A percentile compares a stretch with the other conserved stretches of the same genome.
Conservation (phyloP, 2,888 invertebrate species). For the Leucophenga maculata region DNA sequence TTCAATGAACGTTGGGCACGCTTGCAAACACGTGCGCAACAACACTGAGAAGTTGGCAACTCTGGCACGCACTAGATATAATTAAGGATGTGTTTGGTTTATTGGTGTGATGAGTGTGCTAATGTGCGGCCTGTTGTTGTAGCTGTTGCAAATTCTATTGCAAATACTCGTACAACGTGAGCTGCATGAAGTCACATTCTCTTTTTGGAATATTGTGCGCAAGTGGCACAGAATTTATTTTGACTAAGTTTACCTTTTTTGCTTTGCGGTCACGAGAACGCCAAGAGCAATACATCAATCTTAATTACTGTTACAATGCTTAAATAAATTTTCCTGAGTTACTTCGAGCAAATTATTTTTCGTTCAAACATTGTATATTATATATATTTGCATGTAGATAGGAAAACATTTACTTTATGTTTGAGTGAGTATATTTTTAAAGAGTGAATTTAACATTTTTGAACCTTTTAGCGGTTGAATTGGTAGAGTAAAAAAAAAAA, state of each 20-base stretch:
- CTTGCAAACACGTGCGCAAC: no score
- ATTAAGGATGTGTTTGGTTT: conserved; percentile 15
- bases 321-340: conserved; percentile 1
- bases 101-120: conserved; percentile 10
- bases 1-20: neutral
- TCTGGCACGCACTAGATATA: neutral
- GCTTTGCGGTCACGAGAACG: conserved; percentile 4
- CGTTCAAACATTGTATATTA: neutral
- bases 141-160: no score
- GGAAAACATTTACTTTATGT: no score
- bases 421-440: no score
- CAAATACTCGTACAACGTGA: neutral
- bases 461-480: no score
- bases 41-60: neutral
- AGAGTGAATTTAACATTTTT: no score
- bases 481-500: no score
- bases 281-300: conserved; percentile 20
- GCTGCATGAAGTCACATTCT: neutral
- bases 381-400: no score
- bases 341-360: neutral
- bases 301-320: conserved; percentile 20
- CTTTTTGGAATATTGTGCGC: no score
- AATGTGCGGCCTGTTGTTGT: neutral
- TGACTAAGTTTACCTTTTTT: neutral
- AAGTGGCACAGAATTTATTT: neutral